Percentiles rank a stretch among this genome's conserved stretches.
phyloP scores from a whole-genome alignment of 2,888 invertebrate species.

The Deroplatys truncata region DNA sequence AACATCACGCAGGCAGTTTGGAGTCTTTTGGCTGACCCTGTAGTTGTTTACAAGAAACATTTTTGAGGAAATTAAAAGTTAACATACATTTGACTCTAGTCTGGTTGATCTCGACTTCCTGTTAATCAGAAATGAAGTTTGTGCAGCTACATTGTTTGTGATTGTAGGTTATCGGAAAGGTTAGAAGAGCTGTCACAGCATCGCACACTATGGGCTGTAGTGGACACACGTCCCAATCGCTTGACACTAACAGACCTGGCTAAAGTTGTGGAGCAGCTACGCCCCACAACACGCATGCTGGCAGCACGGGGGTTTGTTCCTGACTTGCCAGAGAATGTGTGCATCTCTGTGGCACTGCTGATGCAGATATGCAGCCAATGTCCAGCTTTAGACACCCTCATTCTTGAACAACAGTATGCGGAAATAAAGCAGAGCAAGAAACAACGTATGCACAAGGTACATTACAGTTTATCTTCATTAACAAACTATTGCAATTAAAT shows the following conservation, averaged over 20 bases:
- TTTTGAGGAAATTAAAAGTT: no score
- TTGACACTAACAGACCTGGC: slow-evolving; percentile 41
- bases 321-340: slow-evolving; percentile 33
- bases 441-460: neutral
- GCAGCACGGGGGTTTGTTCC: slow-evolving; percentile 34
- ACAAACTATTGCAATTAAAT: no score
- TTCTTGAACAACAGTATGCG: neutral
- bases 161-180: slow-evolving; percentile 1
- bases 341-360: neutral
- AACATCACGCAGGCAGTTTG: no score
- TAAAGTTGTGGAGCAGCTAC: slow-evolving; percentile 47
- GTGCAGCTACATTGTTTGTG: no score
- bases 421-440: neutral
- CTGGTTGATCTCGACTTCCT: no score
- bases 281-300: slow-evolving; percentile 43
- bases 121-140: no score
- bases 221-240: slow-evolving; percentile 46
- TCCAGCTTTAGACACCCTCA: neutral
- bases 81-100: no score
- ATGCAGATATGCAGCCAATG: neutral
- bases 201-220: slow-evolving; percentile 30
- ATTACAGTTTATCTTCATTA: no score
- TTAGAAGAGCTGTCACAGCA: neutral
- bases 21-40: no score
- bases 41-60: no score